These are phyloP conservation scores for Leucophora obtusa DNA, from an alignment of 2,888 invertebrate species.

Conservation along the genomic window DNA sequence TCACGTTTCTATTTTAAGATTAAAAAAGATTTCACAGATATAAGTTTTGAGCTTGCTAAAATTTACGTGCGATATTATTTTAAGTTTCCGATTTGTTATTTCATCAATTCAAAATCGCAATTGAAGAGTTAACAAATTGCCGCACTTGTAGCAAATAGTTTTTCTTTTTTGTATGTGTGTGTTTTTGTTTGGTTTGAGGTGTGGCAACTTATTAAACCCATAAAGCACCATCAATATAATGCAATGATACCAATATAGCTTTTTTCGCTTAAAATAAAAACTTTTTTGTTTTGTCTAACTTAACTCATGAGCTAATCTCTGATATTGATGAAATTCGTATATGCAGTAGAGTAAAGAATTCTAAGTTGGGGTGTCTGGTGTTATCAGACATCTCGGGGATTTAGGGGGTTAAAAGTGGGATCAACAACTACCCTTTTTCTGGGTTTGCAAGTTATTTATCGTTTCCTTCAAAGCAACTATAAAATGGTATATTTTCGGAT, in stretches of 20 bases:
- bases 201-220: slow-evolving; percentile 31
- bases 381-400: no score
- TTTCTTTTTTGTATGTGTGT: background rate
- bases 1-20: slow-evolving; percentile 71
- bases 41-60: slow-evolving; percentile 13
- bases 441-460: no score
- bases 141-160: slow-evolving; percentile 33
- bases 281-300: no score
- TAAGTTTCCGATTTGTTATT: background rate
- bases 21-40: slow-evolving; percentile 27
- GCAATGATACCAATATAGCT: background rate
- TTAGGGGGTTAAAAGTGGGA: no score
- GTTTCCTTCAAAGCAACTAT: no score
- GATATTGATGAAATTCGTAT: no score
- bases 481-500: no score
- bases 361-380: no score
- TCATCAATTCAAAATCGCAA: slow-evolving; percentile 24
- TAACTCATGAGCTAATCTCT: no score
- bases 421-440: no score
- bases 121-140: slow-evolving; percentile 45
- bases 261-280: no score
- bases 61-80: slow-evolving; percentile 25
- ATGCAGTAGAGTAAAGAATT: no score
- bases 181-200: slow-evolving; percentile 38
- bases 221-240: slow-evolving; percentile 14